Base-by-base conservation (phyloP, 1,140 invertebrate species). In the Apis florea region DNA sequence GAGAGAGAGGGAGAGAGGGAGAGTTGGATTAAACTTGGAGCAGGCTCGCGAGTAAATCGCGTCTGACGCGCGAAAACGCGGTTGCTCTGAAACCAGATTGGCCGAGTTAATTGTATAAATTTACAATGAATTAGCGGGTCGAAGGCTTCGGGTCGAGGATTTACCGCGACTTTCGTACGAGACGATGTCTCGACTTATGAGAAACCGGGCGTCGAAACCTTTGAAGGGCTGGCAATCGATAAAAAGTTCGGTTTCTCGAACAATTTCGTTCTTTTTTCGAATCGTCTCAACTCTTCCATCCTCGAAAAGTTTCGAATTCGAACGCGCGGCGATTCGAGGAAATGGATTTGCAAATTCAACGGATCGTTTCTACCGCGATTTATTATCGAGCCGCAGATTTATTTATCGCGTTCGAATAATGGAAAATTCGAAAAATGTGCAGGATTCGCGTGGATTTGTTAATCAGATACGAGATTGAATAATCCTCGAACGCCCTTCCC, bases 71-170 rank as follows among this genome's bases (percentile, higher is more conserved):
- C 26, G 82, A 73, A 67, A 72, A 54, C 13, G 15, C 53, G 15
- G 53, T 71, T 68, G 75, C 70, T 58, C 56, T 15, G 80, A 77
- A 77, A 70, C 70, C 79, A 63, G 66, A 61, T 66, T 67, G 59
- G 67, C 58, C 26, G 71, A 77, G 83, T 86, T 86, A 86, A 86
- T 86, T 86, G 85, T 86, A 86, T 86, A 86, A 86, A 86, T 86
- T 86, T 86, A 86, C 85, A 86, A 86, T 82, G 85, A 84, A 86
- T 86, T 86, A 86, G 75, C 68, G 79, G n/a, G 56, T 83, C 54
- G 56, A 61, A n/a, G n/a, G 56, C 26, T 15, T 67, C 49, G 19
- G 49, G 10, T 21, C 13, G 31, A 24, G 71, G 61, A 80, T 80
- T 80, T 66, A 74, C 17, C 59, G 5, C 31, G 67, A 74, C 78